Percentiles rank a stretch among this genome's conserved stretches.
Conservation (phyloP, 2,113 vertebrate species). For the Crypturellus undulatus region DNA sequence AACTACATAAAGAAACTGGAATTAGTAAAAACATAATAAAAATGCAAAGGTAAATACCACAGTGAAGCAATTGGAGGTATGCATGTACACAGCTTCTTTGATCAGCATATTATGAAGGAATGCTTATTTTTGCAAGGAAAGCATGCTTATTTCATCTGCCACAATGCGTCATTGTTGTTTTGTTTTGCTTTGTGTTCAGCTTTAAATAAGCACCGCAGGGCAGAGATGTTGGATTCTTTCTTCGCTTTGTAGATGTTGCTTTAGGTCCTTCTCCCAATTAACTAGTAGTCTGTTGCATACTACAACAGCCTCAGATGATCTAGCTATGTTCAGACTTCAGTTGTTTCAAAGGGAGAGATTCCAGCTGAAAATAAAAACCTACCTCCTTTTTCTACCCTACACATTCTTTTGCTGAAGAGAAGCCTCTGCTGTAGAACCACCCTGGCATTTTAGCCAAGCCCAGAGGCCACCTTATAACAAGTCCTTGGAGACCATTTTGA, state of each 20-base stretch:
- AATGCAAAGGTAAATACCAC: background rate
- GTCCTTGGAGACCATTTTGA: background rate
- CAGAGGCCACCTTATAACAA: background rate
- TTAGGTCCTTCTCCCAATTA: background rate
- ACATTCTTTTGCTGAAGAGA: background rate
- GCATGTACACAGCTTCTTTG: background rate
- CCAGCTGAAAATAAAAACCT: background rate
- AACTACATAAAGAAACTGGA: background rate
- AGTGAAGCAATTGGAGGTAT: background rate
- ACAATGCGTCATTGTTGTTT: background rate
- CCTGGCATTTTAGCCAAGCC: background rate
- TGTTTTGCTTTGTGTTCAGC: background rate
- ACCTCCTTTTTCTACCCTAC: background rate
- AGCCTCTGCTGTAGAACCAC: background rate
- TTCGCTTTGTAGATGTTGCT: background rate
- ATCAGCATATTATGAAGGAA: background rate
- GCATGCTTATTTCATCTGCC: background rate
- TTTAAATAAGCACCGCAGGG: background rate
- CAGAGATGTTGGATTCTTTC: background rate
- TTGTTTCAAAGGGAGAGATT: background rate
- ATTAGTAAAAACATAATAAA: background rate
- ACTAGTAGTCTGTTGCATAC: background rate
- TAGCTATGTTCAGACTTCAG: fast-evolving
- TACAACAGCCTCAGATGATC: background rate
- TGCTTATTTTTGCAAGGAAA: background rate